Conservation (phyloP, 2,888 invertebrate species). For the Caenorhabditis wallacei region DNA sequence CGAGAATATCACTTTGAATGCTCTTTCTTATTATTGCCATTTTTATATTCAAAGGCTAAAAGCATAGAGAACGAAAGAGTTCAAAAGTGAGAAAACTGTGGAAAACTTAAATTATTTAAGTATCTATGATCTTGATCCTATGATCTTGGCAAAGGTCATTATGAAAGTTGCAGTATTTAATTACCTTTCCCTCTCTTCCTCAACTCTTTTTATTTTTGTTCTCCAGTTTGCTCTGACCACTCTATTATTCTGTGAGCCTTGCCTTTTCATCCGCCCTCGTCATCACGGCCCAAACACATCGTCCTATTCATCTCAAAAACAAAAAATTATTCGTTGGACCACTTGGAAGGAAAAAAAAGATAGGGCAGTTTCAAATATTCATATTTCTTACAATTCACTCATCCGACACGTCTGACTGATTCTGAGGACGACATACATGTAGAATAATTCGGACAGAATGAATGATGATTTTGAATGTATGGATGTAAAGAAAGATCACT, state of each 20-base stretch:
- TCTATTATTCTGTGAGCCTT: neutral
- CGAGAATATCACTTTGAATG: neutral
- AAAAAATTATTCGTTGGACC: neutral
- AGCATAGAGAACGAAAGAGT: no score
- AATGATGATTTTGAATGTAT: conserved; percentile 15
- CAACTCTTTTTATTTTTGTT: neutral
- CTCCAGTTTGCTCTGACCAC: neutral
- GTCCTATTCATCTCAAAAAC: neutral
- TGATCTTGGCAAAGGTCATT: no score
- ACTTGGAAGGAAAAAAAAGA: neutral
- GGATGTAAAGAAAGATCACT: conserved; percentile 11
- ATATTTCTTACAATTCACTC: conserved; percentile 30
- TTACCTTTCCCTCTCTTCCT: neutral
- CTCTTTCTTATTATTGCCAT: no score
- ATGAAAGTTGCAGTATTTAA: neutral
- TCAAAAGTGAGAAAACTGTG: no score
- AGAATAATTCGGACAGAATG: neutral
- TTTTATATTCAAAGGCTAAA: no score
- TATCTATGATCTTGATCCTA: no score
- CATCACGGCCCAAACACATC: neutral
- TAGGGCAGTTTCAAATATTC: conserved; percentile 26
- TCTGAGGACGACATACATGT: conserved; percentile 10
- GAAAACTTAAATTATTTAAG: no score
- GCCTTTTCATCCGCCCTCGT: neutral
- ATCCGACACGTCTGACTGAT: conserved; percentile 56